phyloP scores from a whole-genome alignment of 2,797 vertebrate species.

The Meriones psammophilus region DNA sequence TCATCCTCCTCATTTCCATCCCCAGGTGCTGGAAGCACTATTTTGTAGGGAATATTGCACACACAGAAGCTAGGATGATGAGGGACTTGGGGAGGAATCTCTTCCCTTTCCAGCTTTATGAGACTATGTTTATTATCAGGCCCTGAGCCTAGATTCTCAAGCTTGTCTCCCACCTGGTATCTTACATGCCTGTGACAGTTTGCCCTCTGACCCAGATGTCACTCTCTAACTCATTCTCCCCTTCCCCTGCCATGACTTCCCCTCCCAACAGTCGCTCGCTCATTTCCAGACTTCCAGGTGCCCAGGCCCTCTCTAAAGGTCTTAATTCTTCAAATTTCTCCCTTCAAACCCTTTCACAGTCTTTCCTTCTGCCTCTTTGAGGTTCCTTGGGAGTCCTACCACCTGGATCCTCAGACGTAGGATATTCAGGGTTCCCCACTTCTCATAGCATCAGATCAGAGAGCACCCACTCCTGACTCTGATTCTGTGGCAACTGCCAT shows the following conservation, averaged over 20 bases:
- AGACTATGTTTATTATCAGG: too few relatives aligned
- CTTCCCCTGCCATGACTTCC: neutral
- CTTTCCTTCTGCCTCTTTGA: neutral
- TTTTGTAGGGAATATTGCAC: neutral
- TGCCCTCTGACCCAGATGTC: neutral
- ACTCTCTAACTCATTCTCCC: neutral
- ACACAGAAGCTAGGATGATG: too few relatives aligned
- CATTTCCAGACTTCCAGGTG: neutral
- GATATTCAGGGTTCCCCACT: neutral
- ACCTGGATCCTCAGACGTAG: neutral
- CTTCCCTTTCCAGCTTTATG: fast-evolving
- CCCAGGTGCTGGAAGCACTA: neutral
- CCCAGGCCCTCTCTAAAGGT: neutral
- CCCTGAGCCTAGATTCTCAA: neutral
- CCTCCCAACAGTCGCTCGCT: neutral
- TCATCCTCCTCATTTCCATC: neutral
- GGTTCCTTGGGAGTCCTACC: fast-evolving
- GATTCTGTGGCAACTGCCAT: neutral
- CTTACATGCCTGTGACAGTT: neutral
- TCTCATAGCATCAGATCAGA: neutral
- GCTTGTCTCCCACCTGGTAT: too few relatives aligned
- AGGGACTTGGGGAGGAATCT: too few relatives aligned
- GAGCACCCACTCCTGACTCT: neutral
- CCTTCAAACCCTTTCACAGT: neutral
- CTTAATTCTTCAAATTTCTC: neutral